These are phyloP conservation scores for Trachelus stipa DNA, from an alignment of 2,888 invertebrate species.

Conservation along the genomic window DNA sequence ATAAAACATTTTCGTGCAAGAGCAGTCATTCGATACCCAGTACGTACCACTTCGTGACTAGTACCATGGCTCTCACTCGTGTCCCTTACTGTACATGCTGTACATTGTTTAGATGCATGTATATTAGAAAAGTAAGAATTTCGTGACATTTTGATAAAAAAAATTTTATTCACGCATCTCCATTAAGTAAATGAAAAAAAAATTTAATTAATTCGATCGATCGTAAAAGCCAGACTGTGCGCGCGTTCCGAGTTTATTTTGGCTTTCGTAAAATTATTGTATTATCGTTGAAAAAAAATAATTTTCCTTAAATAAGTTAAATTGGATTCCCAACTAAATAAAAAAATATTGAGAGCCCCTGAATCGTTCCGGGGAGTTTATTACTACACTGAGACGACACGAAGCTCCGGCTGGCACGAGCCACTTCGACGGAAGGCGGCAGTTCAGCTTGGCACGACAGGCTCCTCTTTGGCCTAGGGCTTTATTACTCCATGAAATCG, in stretches of 20 bases:
- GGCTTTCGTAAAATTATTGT: too few relatives aligned
- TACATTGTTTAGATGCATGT: too few relatives aligned
- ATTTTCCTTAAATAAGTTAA: not conserved
- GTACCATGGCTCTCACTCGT: slow-evolving; percentile 30
- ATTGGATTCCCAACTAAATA: not conserved
- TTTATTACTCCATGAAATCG: slow-evolving; percentile 7
- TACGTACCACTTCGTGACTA: slow-evolving; percentile 45
- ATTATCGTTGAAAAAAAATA: not conserved
- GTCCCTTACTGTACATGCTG: not conserved
- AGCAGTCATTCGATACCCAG: slow-evolving; percentile 27
- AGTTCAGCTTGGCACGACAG: slow-evolving; percentile 57
- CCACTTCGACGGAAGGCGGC: slow-evolving; percentile 57
- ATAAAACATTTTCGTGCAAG: slow-evolving; percentile 38
- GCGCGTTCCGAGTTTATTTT: too few relatives aligned
- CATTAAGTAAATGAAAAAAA: too few relatives aligned
- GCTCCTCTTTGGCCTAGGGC: slow-evolving; percentile 22
- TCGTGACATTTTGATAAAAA: too few relatives aligned
- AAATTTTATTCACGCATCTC: too few relatives aligned
- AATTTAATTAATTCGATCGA: too few relatives aligned
- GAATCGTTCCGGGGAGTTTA: slow-evolving; percentile 50
- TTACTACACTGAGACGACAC: slow-evolving; percentile 49
- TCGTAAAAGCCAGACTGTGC: too few relatives aligned
- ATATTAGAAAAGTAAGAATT: too few relatives aligned
- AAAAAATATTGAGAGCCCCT: slow-evolving; percentile 48
- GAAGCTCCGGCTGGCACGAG: slow-evolving; percentile 58